These are phyloP conservation scores for Taphrorychus bicolor DNA, from an alignment of 2,888 invertebrate genomes.

Conservation along the genomic window DNA sequence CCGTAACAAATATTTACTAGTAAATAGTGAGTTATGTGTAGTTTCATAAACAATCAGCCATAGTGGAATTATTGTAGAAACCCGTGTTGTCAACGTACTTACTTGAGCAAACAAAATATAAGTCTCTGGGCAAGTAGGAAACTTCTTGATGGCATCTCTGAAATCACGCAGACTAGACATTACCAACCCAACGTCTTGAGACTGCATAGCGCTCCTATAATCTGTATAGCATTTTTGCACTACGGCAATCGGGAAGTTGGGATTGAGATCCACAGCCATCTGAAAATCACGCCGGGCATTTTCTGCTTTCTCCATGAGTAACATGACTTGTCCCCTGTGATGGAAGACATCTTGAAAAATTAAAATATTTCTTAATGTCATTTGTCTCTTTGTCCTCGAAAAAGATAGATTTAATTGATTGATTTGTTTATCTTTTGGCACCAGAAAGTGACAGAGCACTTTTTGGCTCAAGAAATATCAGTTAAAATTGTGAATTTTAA, in stretches of 20 bases:
- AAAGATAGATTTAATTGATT: no score
- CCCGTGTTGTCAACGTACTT: no score
- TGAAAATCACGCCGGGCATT: slow-evolving; percentile 85
- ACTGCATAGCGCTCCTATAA: slow-evolving; percentile 64
- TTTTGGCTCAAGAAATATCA: no score
- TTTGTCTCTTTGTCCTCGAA: no score
- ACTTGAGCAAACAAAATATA: slow-evolving; percentile 85
- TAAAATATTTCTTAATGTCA: not conserved
- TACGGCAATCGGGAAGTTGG: slow-evolving; percentile 83
- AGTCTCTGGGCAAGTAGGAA: slow-evolving; percentile 86
- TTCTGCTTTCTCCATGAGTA: slow-evolving; percentile 81
- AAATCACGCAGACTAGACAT: slow-evolving; percentile 76
- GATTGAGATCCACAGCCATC: slow-evolving; percentile 81
- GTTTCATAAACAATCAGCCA: no score
- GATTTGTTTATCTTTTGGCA: no score
- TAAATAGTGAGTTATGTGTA: no score
- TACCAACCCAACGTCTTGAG: slow-evolving; percentile 63
- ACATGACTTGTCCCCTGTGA: slow-evolving; percentile 88
- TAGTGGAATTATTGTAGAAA: not conserved
- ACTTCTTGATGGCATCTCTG: slow-evolving; percentile 76
- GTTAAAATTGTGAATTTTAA: no score
- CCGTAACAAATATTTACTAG: no score
- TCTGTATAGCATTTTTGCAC: slow-evolving; percentile 92
- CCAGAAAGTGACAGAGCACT: no score
- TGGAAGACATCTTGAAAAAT: slow-evolving; percentile 78